These are phyloP conservation scores for Rhinatrema bivittatum DNA, from an alignment of 2,797 vertebrate species.

Conservation along the genomic window DNA sequence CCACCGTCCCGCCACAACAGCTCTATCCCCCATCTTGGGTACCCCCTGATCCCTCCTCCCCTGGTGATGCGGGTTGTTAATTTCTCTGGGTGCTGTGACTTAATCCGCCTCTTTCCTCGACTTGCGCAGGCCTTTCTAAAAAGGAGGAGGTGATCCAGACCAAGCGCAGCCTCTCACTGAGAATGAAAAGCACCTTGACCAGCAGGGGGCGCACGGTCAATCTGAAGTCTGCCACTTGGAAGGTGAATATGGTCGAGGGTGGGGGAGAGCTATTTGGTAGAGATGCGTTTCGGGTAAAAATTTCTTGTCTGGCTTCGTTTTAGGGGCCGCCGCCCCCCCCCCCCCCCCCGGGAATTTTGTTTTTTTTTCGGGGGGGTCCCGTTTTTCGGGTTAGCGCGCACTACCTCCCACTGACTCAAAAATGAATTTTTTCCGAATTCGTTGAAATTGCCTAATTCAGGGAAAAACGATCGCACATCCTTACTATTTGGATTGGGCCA, in stretches of 20 bases:
- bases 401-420: no score
- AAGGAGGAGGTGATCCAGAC: constrained; percentile 43
- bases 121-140: constrained; percentile 50
- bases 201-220: constrained; percentile 76
- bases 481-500: not conserved
- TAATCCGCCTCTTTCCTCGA: rapidly evolving
- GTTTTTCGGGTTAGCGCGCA: no score
- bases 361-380: no score
- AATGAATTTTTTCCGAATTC: no score
- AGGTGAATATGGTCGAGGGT: constrained; percentile 42
- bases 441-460: no score
- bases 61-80: no score
- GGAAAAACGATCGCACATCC: no score
- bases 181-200: constrained; percentile 81
- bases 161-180: constrained; percentile 65
- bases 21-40: not conserved
- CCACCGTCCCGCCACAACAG: not conserved
- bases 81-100: no score
- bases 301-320: no score
- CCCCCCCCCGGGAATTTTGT: no score
- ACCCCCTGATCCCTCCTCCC: no score
- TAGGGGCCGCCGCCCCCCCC: not conserved
- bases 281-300: not conserved
- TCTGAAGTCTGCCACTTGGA: constrained; percentile 81
- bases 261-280: no score